Conservation (phyloP, 92 coral and sea anemone genomes). For the Nematostella vectensis region DNA sequence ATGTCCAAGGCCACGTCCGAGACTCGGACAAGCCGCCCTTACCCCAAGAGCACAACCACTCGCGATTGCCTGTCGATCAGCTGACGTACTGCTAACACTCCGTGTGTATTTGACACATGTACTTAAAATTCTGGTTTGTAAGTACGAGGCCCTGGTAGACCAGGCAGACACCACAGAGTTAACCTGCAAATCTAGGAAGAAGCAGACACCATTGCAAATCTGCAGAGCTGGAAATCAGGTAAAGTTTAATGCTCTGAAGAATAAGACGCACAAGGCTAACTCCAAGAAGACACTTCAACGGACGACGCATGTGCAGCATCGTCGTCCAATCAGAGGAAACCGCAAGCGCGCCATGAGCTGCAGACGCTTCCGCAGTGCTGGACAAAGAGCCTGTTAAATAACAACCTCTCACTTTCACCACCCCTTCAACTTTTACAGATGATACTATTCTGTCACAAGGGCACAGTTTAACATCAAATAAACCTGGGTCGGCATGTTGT, state of each 20-base stretch:
- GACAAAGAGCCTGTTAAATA: slow-evolving; percentile 27
- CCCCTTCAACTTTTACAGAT: too few relatives aligned
- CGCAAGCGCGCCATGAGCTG: slow-evolving; percentile 39
- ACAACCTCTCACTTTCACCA: neutral
- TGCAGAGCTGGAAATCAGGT: neutral
- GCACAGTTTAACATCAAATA: too few relatives aligned
- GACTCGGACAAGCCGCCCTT: neutral
- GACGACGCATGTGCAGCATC: slow-evolving; percentile 15
- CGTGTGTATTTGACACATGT: slow-evolving; percentile 23
- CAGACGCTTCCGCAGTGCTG: slow-evolving; percentile 22
- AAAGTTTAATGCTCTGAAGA: neutral
- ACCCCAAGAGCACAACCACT: neutral
- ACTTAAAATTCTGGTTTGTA: slow-evolving; percentile 3
- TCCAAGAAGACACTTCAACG: slow-evolving; percentile 30
- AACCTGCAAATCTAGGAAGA: neutral
- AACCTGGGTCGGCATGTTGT: too few relatives aligned
- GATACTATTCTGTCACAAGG: too few relatives aligned
- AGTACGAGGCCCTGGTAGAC: neutral
- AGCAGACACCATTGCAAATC: neutral
- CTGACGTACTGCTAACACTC: slow-evolving; percentile 7
- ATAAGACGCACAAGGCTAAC: slow-evolving; percentile 14
- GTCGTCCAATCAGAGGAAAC: slow-evolving; percentile 11
- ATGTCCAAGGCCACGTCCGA: too few relatives aligned
- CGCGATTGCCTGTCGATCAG: slow-evolving; percentile 6
- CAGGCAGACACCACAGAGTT: neutral